Base-by-base conservation (phyloP, 2,888 invertebrate species). In the Drosophila paramelanica region DNA sequence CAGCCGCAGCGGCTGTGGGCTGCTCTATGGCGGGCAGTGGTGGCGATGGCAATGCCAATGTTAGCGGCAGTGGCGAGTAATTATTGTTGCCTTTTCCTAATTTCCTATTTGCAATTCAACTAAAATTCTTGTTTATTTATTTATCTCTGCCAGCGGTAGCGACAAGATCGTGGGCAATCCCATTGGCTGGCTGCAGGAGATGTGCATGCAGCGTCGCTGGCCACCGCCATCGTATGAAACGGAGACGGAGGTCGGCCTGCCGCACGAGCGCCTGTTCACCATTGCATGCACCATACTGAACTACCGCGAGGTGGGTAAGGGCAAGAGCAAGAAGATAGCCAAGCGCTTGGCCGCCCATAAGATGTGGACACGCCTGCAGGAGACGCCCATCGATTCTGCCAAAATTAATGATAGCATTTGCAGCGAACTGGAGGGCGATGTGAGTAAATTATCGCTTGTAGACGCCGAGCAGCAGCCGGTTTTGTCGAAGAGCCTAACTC, bases 131-230 rank as follows among this genome's bases (percentile, higher is more conserved):
- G 43, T 1, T 1, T 50, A 17, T 14, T n/a, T 11, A 1, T 27
- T 33, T 7, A 7, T 23, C 14, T 11, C 6, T 33, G 13, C 5
- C 41, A 91, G 89, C 61, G 94, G 94, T 83, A 96, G 97, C 79
- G 97, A 97, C 87, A 97, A 96, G 91, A 94, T 96, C 67, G 95
- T 96, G 92, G 97, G 97, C 11, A 98, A 99, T 92, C 99, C 99
- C 3, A 98, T 99, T 71, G 99, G 99, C 17, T 97, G 97, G 94
- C 93, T 99, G 58, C 97, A 97, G 92, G 99, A 99, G 92, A 95
- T 98, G 93, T 98, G 98, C 91, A 98, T 98, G 97, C 97, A 98
- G 43, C 95, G 97, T 57, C 96, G 98, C 81, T 97, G 98, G 96
- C 98, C 98, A 33, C 98, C 98, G 42, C 99, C 99, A 27, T 95